Percentiles rank a stretch among this genome's conserved stretches.
Evolutionary conservation across 2,797 vertebrate genomes (phyloP).

Genomic region (Adrianichthys oophorus): DNA sequence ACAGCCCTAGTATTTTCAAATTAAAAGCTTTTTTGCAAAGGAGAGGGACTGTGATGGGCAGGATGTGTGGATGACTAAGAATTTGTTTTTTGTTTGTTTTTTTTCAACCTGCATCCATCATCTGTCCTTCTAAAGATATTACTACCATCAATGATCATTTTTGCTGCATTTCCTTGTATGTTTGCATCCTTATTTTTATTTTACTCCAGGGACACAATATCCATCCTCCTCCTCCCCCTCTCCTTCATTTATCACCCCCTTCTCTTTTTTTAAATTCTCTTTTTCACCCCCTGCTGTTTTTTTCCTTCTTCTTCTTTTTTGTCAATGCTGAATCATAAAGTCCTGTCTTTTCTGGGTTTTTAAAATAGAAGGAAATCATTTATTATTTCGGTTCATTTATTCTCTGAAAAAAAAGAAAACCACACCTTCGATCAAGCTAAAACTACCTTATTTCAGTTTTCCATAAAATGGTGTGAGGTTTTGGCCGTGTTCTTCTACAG

Average conservation of each 20-base stretch:
- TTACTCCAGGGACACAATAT: slow-evolving; percentile 26
- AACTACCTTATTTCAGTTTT: no score
- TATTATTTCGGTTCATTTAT: no score
- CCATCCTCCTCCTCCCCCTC: slow-evolving; percentile 8
- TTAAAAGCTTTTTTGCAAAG: not conserved
- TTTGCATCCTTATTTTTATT: slow-evolving; percentile 35
- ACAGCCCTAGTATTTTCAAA: not conserved
- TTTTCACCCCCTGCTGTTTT: not conserved
- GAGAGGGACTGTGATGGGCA: not conserved
- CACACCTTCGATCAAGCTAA: no score
- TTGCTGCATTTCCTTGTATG: slow-evolving; percentile 5
- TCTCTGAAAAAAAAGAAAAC: no score
- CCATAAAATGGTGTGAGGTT: not conserved
- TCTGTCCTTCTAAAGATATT: slow-evolving; percentile 27
- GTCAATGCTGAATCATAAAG: slow-evolving; percentile 1
- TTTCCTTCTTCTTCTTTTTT: slow-evolving; percentile 4
- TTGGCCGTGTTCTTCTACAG: not conserved
- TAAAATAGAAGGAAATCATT: slow-evolving; percentile 11
- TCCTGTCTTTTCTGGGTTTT: slow-evolving; percentile 7
- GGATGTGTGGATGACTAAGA: slow-evolving; percentile 18
- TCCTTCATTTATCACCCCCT: not conserved
- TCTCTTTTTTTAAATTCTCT: not conserved
- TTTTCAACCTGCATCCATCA: slow-evolving; percentile 18
- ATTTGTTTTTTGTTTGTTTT: slow-evolving; percentile 10
- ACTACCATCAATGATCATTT: slow-evolving; percentile 28